Base-by-base conservation (phyloP, 2,888 invertebrate species). In the Drosophila cognata region DNA sequence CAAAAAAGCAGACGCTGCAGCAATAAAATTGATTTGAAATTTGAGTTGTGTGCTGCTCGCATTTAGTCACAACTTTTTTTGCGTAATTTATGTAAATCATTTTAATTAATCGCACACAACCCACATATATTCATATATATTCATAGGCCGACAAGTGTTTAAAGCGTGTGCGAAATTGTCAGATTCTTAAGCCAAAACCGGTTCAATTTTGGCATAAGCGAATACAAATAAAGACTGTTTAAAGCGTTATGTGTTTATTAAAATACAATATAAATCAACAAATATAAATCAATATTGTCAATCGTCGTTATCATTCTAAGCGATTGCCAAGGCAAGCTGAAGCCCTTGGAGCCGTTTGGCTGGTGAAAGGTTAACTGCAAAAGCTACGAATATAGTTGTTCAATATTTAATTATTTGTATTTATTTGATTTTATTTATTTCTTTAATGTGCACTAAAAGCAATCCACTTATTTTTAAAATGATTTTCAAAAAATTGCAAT, bases 281-380 rank as follows among this genome's bases (percentile, higher is more conserved):
- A 59, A 38, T 35, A 33, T 50, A 25, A 16, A 46, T 46, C 25
- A 46, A 46, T 46, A 28, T 16, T 46, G 21, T 46, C 41, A 25
- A 68, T 28, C 60, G 62, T 36, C 66, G 35, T 59, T 68, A 75
- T 66, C 53, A 68, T 82, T 82, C 87, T 84, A 66, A 86, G 65
- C 69, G 60, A 59, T 33, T 38, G 36, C 68, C 87, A 82, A 82
- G 87, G 82, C 73, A 56, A 68, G 11, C 2, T 10, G 29, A 50
- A 78, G 78, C 86, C 79, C 82, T 87, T 77, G 77, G 62, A 21
- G 4, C 4, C 4, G 13, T 16, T n/a, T 18, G n/a, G 28, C 16
- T 33, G 53, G 84, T 73, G 80, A 85, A 89, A 79, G 87, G 89
- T 55, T 36, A 70, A 21, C 46, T 46, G 25, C n/a, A 53, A 46